A percentile compares a stretch with the other conserved stretches of the same genome.
Conservation (phyloP, 2,888 invertebrate species). For the Pristionchus japonicus region DNA sequence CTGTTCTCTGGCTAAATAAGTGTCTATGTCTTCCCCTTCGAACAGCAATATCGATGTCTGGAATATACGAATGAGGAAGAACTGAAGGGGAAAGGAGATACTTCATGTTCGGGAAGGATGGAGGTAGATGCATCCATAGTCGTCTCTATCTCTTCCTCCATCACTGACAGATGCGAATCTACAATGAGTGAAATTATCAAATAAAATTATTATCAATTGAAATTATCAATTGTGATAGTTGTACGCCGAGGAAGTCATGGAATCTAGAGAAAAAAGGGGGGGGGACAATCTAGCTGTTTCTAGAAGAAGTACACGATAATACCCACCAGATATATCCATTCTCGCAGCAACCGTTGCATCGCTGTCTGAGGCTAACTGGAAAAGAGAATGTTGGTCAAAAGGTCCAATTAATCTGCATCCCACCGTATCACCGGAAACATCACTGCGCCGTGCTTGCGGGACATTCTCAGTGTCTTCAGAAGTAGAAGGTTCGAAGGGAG, state of each 20-base stretch:
- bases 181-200: background rate
- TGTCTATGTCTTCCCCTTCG: background rate
- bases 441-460: background rate
- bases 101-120: background rate
- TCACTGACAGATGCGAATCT: slow-evolving; percentile 1
- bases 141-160: background rate
- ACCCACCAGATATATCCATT: background rate
- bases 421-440: background rate
- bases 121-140: background rate
- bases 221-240: background rate
- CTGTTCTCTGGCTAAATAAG: background rate
- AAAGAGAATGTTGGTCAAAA: background rate
- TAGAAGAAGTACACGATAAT: too few species aligned
- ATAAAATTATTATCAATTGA: background rate
- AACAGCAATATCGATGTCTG: background rate
- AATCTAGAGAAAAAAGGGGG: too few species aligned
- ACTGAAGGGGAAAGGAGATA: background rate
- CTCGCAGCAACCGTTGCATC: slow-evolving; percentile 29
- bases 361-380: slow-evolving; percentile 6
- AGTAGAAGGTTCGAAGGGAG: background rate
- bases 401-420: background rate
- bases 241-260: too few species aligned
- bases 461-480: background rate
- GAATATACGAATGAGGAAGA: too few species aligned
- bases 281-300: too few species aligned